These are phyloP conservation scores for Pristionchus fissidentatus DNA, from an alignment of 2,888 invertebrate genomes.

Conservation along the genomic window DNA sequence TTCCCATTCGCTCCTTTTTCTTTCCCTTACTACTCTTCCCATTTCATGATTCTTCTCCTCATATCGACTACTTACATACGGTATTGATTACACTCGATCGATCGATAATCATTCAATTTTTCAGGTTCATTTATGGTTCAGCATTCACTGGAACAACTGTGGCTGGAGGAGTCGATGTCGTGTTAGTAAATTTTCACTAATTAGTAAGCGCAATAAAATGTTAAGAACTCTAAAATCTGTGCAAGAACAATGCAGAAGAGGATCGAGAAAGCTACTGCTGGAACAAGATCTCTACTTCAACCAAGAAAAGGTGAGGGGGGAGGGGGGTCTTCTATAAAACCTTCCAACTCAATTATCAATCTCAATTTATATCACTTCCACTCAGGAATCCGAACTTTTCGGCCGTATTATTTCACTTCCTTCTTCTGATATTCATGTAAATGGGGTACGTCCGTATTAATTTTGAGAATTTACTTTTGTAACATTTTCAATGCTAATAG, in stretches of 20 bases:
- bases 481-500: too few relatives aligned
- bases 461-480: too few relatives aligned
- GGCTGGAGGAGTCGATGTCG: background rate
- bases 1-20: background rate
- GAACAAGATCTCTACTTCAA: constrained; percentile 24
- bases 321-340: too few relatives aligned
- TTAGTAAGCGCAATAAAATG: background rate
- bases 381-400: background rate
- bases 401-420: background rate
- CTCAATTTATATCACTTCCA: background rate
- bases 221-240: background rate
- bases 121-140: constrained; percentile 4
- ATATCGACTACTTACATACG: background rate
- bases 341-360: too few relatives aligned
- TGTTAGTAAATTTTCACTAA: background rate
- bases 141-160: background rate
- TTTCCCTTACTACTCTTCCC: background rate
- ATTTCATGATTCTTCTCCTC: background rate
- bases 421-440: too few relatives aligned
- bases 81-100: background rate
- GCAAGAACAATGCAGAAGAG: constrained; percentile 2
- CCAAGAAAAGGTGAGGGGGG: background rate
- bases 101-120: background rate
- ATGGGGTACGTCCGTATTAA: too few relatives aligned
- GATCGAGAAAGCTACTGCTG: background rate